Conservation (phyloP, 2,888 invertebrate species). For the Cremastobaeus sp. region DNA sequence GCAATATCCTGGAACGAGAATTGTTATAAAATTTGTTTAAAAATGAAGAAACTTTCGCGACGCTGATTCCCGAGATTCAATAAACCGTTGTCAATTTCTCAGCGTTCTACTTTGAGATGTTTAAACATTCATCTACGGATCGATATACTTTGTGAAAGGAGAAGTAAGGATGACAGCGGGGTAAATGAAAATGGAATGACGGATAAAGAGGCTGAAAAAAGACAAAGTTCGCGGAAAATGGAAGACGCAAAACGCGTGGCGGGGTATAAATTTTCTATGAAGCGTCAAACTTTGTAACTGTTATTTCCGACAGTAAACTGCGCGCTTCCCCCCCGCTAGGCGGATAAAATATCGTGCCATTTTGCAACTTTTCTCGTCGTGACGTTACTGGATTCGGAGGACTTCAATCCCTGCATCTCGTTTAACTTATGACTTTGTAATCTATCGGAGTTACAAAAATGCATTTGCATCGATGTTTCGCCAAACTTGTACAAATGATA, state of each 20-base stretch:
- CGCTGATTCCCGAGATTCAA: too few relatives aligned
- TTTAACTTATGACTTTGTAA: slow-evolving; percentile 48
- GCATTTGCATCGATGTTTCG: slow-evolving; percentile 14
- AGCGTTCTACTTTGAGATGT: too few relatives aligned
- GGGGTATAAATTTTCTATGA: slow-evolving; percentile 59
- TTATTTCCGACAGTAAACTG: slow-evolving; percentile 59
- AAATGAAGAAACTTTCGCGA: neutral
- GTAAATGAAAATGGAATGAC: slow-evolving; percentile 45
- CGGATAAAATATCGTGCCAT: slow-evolving; percentile 50
- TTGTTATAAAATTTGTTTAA: too few relatives aligned
- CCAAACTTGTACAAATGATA: slow-evolving; percentile 24
- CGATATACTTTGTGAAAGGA: slow-evolving; percentile 24
- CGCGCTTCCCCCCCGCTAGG: slow-evolving; percentile 41
- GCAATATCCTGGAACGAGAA: too few relatives aligned
- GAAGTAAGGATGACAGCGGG: slow-evolving; percentile 25
- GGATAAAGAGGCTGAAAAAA: slow-evolving; percentile 12
- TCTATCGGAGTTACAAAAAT: slow-evolving; percentile 22
- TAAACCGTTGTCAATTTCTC: too few relatives aligned
- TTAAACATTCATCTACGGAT: slow-evolving; percentile 28
- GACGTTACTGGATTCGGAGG: slow-evolving; percentile 40
- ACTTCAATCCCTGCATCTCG: slow-evolving; percentile 44
- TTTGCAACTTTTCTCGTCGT: slow-evolving; percentile 54
- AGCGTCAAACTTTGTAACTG: slow-evolving; percentile 60
- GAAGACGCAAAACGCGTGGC: slow-evolving; percentile 25
- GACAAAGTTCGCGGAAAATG: slow-evolving; percentile 20